Evolutionary conservation across 2,797 vertebrate species (phyloP), one percentile per base, ranked within the genome.

Genomic region (Chlorospingus semifuscus): DNA sequence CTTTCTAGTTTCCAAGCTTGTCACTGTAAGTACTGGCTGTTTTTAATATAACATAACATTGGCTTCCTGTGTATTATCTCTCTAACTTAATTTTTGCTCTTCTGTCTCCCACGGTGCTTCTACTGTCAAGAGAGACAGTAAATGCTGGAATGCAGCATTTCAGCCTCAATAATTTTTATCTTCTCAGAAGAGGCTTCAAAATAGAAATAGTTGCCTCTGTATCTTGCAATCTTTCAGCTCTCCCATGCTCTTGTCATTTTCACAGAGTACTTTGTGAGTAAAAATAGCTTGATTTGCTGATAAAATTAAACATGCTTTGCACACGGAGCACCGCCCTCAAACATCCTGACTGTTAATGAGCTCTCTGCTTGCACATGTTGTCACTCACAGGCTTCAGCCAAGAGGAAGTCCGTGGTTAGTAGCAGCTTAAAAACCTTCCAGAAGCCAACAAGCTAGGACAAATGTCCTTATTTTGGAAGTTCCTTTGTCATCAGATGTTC

Each of bases 231-330:
- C 50, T 93, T 92, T 66, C 22, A n/a, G 72, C 34, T 77, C 71
- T 74, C 0, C 1, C 11, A 21, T 47, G 56, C 68, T 91, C 75
- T 91, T 78, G 89, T 89, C 50, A 47, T 94, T 95, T 93, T 81
- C 79, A 76, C 52, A 81, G 92, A 83, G 76, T 3, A 6, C 76
- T 91, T 90, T 75, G 63, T 87, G 87, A 87, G 66, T 88, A 95
- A 95, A 96, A 94, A 94, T 93, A 96, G 50, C 79, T 78, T 71
- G 76, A 95, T 95, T 94, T 96, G 69, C 72, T 92, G 93, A 95
- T 94, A 94, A 94, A 95, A 96, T 93, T 95, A 94, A 96, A 89
- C 56, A 63, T 71, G 84, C 79, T 94, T 91, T 93, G 79, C 87
- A 88, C 46, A 64, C 13, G 4, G 87, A 91, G 83, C 61, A 85